These are phyloP conservation scores for Drosophila melanogaster DNA, from an alignment of 1,140 invertebrate species.

Conservation along the genomic window Release_6_plus_ISO1_MT NT_033777.3:11322001-11322500, in stretches of 20 bases:
- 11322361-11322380: conserved; percentile 66
- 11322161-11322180: too few relatives aligned
- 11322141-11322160: too few relatives aligned
- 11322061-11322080: conserved; percentile 62
- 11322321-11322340: not conserved
- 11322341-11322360: conserved; percentile 9
- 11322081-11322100: not conserved
- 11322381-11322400: conserved; percentile 1
- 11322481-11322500: conserved; percentile 49
- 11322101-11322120: too few relatives aligned
- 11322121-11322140: too few relatives aligned
- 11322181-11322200: too few relatives aligned
- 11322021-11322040: conserved; percentile 29
- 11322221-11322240: not conserved
- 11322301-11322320: not conserved
- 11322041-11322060: conserved; percentile 73
- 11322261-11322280: too few relatives aligned
- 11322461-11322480: conserved; percentile 79
- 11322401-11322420: conserved; percentile 19
- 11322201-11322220: too few relatives aligned
- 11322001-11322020: conserved; percentile 20
- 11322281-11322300: not conserved
- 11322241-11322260: not conserved
- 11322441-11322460: conserved; percentile 66
- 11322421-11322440: conserved; percentile 72